Base-by-base conservation (phyloP, 2,888 invertebrate species). In the Meloe dianella region DNA sequence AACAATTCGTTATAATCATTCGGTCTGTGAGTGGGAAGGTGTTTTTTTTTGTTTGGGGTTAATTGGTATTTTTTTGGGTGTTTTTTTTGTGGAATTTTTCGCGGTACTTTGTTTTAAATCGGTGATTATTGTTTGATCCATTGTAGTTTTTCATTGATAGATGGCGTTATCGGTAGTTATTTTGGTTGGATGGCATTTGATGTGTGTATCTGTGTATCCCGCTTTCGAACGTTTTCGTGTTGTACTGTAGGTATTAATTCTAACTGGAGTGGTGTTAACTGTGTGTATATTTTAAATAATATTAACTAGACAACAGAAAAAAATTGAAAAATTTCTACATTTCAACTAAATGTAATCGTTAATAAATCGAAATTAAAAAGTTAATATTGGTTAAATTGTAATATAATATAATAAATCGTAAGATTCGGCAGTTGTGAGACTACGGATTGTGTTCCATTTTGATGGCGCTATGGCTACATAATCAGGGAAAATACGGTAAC, bases 401-500 rank as follows among this genome's bases (percentile, higher is more conserved):
- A 24, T 14, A 54, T 24, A 54, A 14, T 24, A 24, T 54, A 54
- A 54, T 54, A 67, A 69, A 69, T 73, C 74, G 77, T 73, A 74
- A 74, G 12, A 61, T 74, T 76, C 80, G 78, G 78, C 75, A 24
- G 54, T 54, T 54, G 54, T 24, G 77, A 76, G 76, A 38, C 77
- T 78, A 81, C 79, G 75, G 78, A 81, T 78, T 80, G 81, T 81
- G 81, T 81, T 80, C 78, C 79, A 76, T 78, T 75, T 78, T 77
- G 79, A 79, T 78, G 79, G 79, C 80, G 81, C 81, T 81, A 83
- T 84, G 83, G 83, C 83, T 80, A 79, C 75, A 77, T 77, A 74
- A 78, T 75, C 76, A 77, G 81, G 77, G 78, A 80, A 79, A 75
- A 78, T 80, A 78, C 54, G 54, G 54, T 54, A 54, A 54, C 77